These are phyloP conservation scores for Xestia xanthographa DNA, from an alignment of 2,888 invertebrate species.

Conservation along the genomic window DNA sequence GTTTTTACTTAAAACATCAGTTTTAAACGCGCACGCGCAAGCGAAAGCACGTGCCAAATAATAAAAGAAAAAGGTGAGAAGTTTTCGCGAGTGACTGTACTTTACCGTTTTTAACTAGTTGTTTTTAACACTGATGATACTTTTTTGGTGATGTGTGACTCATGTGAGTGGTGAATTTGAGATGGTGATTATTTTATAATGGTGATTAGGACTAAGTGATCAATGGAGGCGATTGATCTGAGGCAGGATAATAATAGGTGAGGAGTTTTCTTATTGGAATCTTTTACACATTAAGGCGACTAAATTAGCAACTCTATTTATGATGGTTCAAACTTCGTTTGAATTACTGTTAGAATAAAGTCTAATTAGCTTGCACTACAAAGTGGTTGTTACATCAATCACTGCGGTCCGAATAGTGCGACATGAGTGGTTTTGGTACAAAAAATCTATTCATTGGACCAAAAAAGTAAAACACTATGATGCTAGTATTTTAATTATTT, in stretches of 20 bases:
- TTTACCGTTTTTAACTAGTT: slow-evolving; percentile 11
- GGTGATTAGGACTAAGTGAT: slow-evolving; percentile 76
- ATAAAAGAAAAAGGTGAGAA: slow-evolving; percentile 50
- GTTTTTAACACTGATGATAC: slow-evolving; percentile 27
- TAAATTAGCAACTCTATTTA: too few species aligned
- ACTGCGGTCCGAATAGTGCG: too few species aligned
- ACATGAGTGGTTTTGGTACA: too few species aligned
- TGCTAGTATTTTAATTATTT: too few species aligned
- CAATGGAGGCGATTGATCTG: slow-evolving; percentile 76
- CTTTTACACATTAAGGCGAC: slow-evolving; percentile 34
- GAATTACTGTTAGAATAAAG: too few species aligned
- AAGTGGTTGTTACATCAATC: too few species aligned
- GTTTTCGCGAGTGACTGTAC: slow-evolving; percentile 48
- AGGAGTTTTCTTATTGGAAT: slow-evolving; percentile 76
- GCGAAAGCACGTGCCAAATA: slow-evolving; percentile 79
- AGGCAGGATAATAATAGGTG: slow-evolving; percentile 77
- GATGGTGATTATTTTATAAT: slow-evolving; percentile 65
- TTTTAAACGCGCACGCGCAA: slow-evolving; percentile 86
- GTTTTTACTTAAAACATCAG: slow-evolving; percentile 89
- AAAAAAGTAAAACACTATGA: too few species aligned
- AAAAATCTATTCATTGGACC: too few species aligned
- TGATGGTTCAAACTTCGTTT: too few species aligned
- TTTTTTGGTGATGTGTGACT: slow-evolving; percentile 30
- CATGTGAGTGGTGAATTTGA: slow-evolving; percentile 16
- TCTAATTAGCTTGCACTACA: too few species aligned